Evolutionary conservation across 1,140 invertebrate genomes (phyloP).

Genomic region (Lordiphosa clarofinis): DNA sequence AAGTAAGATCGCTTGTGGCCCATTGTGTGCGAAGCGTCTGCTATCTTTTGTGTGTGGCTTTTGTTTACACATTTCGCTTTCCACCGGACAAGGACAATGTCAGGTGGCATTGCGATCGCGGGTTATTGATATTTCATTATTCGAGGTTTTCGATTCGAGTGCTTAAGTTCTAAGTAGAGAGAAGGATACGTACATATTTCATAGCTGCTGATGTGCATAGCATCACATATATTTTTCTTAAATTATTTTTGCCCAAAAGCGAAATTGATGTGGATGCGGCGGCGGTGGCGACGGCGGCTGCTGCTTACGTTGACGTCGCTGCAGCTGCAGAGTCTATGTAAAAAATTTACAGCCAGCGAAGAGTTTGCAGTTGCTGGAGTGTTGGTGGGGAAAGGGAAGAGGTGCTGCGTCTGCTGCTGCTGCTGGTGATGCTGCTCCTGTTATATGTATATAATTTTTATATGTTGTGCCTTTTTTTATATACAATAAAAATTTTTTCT

Average conservation of each 20-base stretch:
- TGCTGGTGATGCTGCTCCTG: constrained; percentile 19
- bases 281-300: constrained; percentile 15
- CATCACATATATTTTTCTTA: constrained; percentile 76
- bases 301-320: constrained; percentile 20
- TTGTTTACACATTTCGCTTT: constrained; percentile 53
- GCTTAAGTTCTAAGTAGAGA: constrained; percentile 7
- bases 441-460: constrained; percentile 35
- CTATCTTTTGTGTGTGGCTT: constrained; percentile 38
- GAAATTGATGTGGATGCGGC: constrained; percentile 53
- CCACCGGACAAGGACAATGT: constrained; percentile 4
- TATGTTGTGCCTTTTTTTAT: constrained; percentile 56
- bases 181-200: constrained; percentile 76
- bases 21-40: constrained; percentile 14
- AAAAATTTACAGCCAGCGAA: background rate
- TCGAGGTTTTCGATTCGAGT: too few species aligned
- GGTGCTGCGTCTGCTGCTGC: constrained; percentile 1
- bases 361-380: constrained; percentile 3
- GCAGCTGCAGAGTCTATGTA: constrained; percentile 6
- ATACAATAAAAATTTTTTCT: constrained; percentile 66
- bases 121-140: constrained; percentile 1
- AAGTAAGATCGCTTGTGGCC: constrained; percentile 3
- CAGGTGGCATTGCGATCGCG: constrained; percentile 2
- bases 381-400: background rate
- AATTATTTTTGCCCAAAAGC: constrained; percentile 75
- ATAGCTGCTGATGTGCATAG: constrained; percentile 79